Percentiles rank a stretch among this genome's conserved stretches.
phyloP scores from a whole-genome alignment of 2,888 invertebrate genomes.

The Meloe dianella region DNA sequence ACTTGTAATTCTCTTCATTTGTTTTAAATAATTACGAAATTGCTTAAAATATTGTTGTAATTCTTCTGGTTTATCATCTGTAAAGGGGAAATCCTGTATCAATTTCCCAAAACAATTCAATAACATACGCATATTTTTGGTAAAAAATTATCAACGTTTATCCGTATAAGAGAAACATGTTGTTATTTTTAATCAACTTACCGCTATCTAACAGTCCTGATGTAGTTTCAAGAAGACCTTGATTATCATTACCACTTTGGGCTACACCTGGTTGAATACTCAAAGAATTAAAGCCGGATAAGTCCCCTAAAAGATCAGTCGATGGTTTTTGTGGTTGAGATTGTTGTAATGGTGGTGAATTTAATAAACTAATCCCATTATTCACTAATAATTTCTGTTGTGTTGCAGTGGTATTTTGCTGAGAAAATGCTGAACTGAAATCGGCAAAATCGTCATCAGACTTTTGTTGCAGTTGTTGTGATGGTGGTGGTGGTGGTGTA shows the following conservation, averaged over 20 bases:
- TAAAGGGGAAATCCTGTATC: conserved; percentile 57
- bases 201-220: conserved; percentile 28
- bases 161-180: too few relatives aligned
- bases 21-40: conserved; percentile 16
- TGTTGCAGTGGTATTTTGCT: conserved; percentile 8
- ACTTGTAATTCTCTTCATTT: conserved; percentile 52
- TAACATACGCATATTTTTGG: background rate
- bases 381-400: background rate
- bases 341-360: conserved; percentile 14
- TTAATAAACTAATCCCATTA: background rate
- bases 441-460: conserved; percentile 78
- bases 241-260: conserved; percentile 34
- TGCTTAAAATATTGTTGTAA: conserved; percentile 30
- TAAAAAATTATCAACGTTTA: too few relatives aligned
- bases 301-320: conserved; percentile 52
- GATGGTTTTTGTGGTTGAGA: conserved; percentile 25
- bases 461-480: conserved; percentile 35
- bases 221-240: conserved; percentile 22
- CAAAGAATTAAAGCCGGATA: conserved; percentile 48
- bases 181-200: too few relatives aligned
- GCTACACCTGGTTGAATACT: conserved; percentile 39
- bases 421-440: conserved; percentile 74
- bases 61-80: conserved; percentile 40
- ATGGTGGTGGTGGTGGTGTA: too few relatives aligned
- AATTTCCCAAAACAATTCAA: conserved; percentile 52